A percentile compares a stretch with the other conserved stretches of the same genome.
phyloP scores from a whole-genome alignment of 2,797 vertebrate genomes.

The Lophotriccus pileatus region DNA sequence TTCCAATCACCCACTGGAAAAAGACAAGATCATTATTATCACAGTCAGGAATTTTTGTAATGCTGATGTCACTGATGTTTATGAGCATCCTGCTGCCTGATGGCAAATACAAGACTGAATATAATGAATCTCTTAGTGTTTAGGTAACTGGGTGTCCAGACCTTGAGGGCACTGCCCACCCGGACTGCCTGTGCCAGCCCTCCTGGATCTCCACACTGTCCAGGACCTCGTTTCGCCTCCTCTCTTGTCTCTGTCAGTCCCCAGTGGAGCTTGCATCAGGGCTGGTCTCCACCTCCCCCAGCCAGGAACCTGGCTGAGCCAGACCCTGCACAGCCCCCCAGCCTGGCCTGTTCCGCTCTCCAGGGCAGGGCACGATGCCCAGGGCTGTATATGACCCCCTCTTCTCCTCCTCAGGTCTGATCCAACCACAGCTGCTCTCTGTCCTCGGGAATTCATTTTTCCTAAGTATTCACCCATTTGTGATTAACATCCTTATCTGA shows the following conservation, averaged over 20 bases:
- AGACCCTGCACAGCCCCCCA: neutral
- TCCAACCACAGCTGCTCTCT: neutral
- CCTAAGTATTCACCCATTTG: neutral
- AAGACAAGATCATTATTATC: neutral
- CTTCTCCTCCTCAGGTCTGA: neutral
- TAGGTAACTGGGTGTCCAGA: neutral
- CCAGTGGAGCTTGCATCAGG: rapidly evolving
- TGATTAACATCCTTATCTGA: neutral
- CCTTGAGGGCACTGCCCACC: neutral
- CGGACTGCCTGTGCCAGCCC: rapidly evolving
- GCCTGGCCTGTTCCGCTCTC: neutral
- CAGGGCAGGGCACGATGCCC: rapidly evolving
- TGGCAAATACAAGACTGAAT: neutral
- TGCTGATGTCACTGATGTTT: neutral
- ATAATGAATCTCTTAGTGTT: neutral
- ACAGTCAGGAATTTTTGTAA: neutral
- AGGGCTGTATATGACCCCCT: rapidly evolving
- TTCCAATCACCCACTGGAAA: neutral
- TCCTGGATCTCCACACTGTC: rapidly evolving
- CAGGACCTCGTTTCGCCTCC: neutral
- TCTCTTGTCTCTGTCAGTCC: neutral
- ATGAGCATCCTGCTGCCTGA: neutral
- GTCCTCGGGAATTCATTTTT: neutral
- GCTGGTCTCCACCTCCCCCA: neutral
- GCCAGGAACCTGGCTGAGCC: rapidly evolving